phyloP scores from a whole-genome alignment of 2,797 vertebrate genomes.

The Anabacerthia variegaticeps region DNA sequence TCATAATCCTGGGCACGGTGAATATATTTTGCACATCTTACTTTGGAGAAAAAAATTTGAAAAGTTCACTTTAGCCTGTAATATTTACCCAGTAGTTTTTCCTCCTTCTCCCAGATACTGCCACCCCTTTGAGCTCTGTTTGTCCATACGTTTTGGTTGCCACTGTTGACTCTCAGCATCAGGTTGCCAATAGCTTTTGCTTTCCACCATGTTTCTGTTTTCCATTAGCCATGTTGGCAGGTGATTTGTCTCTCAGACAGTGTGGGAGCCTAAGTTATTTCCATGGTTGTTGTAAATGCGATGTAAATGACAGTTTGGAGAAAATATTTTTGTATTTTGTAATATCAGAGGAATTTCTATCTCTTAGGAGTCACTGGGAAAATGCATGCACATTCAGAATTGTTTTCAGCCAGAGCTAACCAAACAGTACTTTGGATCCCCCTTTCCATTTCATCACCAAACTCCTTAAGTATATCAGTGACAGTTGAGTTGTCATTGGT shows the following conservation, averaged over 20 bases:
- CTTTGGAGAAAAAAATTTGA: slow-evolving; percentile 59
- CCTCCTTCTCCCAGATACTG: slow-evolving; percentile 50
- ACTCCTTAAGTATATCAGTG: slow-evolving; percentile 64
- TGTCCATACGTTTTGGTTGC: slow-evolving; percentile 24
- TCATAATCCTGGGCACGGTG: slow-evolving; percentile 74
- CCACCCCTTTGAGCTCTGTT: slow-evolving; percentile 34
- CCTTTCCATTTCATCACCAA: slow-evolving; percentile 41
- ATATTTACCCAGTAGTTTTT: slow-evolving; percentile 65
- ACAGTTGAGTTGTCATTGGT: slow-evolving; percentile 31
- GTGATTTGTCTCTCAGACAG: slow-evolving; percentile 72
- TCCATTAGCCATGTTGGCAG: slow-evolving; percentile 47
- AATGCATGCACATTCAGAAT: slow-evolving; percentile 67
- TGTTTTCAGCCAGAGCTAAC: slow-evolving; percentile 64
- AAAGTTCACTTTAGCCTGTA: slow-evolving; percentile 66
- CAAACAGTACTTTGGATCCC: slow-evolving; percentile 50
- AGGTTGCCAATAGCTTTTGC: slow-evolving; percentile 60
- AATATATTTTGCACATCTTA: slow-evolving; percentile 82
- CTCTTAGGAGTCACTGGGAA: slow-evolving; percentile 80
- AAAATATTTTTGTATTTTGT: slow-evolving; percentile 99
- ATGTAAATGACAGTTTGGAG: slow-evolving; percentile 95
- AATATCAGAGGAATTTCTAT: slow-evolving; percentile 96
- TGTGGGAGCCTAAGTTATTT: slow-evolving; percentile 93
- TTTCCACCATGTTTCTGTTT: slow-evolving; percentile 20
- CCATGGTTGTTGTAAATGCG: slow-evolving; percentile 91
- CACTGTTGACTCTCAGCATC: slow-evolving; percentile 56